A percentile compares a stretch with the other conserved stretches of the same genome.
phyloP scores from a whole-genome alignment of 2,113 vertebrate genomes.

The Tragelaphus strepsiceros region DNA sequence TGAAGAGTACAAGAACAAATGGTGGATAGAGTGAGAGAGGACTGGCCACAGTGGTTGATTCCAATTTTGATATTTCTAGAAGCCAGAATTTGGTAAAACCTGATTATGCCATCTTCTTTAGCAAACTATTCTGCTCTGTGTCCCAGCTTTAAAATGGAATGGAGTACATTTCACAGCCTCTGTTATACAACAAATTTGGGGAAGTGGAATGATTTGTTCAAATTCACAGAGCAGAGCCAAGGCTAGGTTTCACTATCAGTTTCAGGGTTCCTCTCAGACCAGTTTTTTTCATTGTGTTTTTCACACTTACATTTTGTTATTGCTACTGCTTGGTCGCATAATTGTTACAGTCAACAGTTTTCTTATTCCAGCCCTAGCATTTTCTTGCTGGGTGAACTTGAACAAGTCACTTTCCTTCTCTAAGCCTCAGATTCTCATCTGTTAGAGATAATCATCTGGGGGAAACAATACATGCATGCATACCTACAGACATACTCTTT shows the following conservation, averaged over 20 bases:
- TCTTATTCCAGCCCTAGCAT: background rate
- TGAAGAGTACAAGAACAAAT: background rate
- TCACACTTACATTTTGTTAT: background rate
- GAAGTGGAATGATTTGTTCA: background rate
- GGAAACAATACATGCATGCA: background rate
- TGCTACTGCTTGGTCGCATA: background rate
- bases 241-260: background rate
- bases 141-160: background rate
- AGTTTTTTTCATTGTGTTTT: background rate
- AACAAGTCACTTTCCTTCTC: background rate
- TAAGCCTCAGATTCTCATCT: background rate
- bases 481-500: background rate
- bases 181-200: background rate
- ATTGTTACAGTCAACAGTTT: background rate
- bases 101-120: background rate
- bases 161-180: background rate
- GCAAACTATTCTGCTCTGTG: background rate
- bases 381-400: background rate
- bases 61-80: background rate
- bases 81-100: background rate
- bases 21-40: background rate
- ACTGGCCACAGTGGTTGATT: background rate
- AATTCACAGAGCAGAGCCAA: background rate
- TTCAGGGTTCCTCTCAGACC: background rate
- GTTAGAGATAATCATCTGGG: background rate